Percentiles rank a stretch among this genome's conserved stretches.
Evolutionary conservation across 53 echinoderm and acorn worm species (phyloP).

Genomic region (Patiria pectinifera): DNA sequence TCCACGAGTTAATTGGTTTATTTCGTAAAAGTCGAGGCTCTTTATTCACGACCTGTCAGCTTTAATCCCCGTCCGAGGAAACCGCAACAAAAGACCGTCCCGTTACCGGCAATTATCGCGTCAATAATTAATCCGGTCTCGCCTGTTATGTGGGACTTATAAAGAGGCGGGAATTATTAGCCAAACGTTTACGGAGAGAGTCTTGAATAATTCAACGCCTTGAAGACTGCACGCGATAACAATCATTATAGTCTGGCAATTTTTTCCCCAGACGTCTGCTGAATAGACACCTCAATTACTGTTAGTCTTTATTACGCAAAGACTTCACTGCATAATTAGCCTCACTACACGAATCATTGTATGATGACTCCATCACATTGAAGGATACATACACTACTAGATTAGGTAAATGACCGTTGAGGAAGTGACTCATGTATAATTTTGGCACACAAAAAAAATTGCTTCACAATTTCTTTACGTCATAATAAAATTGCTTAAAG

Average conservation of each 20-base stretch:
- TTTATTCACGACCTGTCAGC: not conserved
- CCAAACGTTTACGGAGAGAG: slow-evolving; percentile 21
- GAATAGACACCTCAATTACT: not conserved
- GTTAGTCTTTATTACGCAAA: not conserved
- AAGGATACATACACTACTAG: not conserved
- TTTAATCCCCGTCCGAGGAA: not conserved
- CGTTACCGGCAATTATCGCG: slow-evolving; percentile 47
- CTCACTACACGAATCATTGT: too few relatives aligned
- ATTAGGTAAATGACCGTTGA: not conserved
- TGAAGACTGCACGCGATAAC: not conserved
- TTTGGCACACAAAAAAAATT: too few relatives aligned
- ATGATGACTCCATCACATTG: not conserved
- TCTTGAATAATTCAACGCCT: slow-evolving; percentile 42
- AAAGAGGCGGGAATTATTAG: not conserved
- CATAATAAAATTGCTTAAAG: too few relatives aligned
- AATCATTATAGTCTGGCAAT: not conserved
- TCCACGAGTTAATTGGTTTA: slow-evolving; percentile 23
- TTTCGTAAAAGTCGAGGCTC: not conserved
- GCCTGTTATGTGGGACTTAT: not conserved
- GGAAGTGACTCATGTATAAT: not conserved
- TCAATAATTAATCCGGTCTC: slow-evolving; percentile 44
- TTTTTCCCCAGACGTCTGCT: too few relatives aligned
- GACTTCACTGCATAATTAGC: not conserved
- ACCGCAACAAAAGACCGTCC: slow-evolving; percentile 41
- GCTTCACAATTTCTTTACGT: too few relatives aligned